A percentile compares a stretch with the other conserved stretches of the same genome.
Evolutionary conservation across 2,113 vertebrate genomes (phyloP).

Genomic region (Triplophysa rosa): DNA sequence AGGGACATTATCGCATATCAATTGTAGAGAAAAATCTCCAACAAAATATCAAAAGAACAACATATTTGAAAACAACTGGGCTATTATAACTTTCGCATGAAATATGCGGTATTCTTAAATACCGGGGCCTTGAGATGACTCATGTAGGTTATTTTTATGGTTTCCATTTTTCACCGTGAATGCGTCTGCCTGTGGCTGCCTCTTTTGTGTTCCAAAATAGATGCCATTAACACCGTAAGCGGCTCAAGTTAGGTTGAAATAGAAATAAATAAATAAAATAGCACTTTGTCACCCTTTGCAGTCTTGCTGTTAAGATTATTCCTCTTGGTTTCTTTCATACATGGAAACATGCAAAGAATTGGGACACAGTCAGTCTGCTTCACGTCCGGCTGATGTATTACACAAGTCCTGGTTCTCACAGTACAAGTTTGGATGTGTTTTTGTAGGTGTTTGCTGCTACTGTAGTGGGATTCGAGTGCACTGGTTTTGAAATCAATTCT

Average conservation of each 20-base stretch:
- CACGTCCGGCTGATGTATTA: not conserved
- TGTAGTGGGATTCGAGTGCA: conserved; percentile 70
- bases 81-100: conserved; percentile 18
- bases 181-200: not conserved
- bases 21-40: not conserved
- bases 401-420: not conserved
- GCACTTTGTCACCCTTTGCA: no score
- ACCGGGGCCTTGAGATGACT: not conserved
- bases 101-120: not conserved
- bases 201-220: conserved; percentile 12
- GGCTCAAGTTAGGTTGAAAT: not conserved
- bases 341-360: not conserved
- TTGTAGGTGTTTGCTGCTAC: conserved; percentile 73
- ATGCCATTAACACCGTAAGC: not conserved
- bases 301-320: not conserved
- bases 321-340: not conserved
- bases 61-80: not conserved
- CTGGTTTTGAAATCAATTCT: conserved; percentile 78
- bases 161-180: not conserved
- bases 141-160: conserved; percentile 7
- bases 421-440: conserved; percentile 18
- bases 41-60: not conserved
- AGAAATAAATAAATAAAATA: not conserved
- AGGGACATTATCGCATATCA: not conserved
- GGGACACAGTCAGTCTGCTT: not conserved